Percentiles rank a stretch among this genome's conserved stretches.
Conservation (phyloP, 1,140 invertebrate species). For the Drosophila asahinai region DNA sequence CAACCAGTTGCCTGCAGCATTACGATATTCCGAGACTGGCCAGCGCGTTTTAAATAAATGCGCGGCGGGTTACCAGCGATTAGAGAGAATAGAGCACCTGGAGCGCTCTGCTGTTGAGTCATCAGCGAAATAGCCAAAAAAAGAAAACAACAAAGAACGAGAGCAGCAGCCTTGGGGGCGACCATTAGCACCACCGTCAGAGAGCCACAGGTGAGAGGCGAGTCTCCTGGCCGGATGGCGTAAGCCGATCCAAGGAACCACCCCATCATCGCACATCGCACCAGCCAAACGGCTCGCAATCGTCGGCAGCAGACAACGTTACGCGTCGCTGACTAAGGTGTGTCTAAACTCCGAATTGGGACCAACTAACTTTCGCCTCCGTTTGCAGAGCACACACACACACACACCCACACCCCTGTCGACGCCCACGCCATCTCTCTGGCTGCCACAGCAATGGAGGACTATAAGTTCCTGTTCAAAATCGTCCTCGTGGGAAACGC, state of each 20-base stretch:
- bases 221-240: slow-evolving; percentile 48
- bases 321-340: slow-evolving; percentile 78
- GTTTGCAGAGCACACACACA: slow-evolving; percentile 25
- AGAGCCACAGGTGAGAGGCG: slow-evolving; percentile 50
- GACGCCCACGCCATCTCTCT: slow-evolving; percentile 3
- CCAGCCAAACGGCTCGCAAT: background rate
- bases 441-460: slow-evolving; percentile 90
- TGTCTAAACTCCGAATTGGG: slow-evolving; percentile 54
- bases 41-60: slow-evolving; percentile 36
- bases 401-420: slow-evolving; percentile 1
- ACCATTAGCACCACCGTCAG: slow-evolving; percentile 41
- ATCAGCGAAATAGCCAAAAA: slow-evolving; percentile 53
- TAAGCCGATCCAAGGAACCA: slow-evolving; percentile 55
- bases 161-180: slow-evolving; percentile 41
- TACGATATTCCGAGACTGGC: background rate
- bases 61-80: background rate
- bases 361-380: slow-evolving; percentile 38
- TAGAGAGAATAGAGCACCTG: slow-evolving; percentile 24
- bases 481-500: slow-evolving; percentile 98
- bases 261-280: slow-evolving; percentile 23
- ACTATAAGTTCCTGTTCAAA: slow-evolving; percentile 99
- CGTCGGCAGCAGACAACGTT: slow-evolving; percentile 31
- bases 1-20: slow-evolving; percentile 14
- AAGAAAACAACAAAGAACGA: slow-evolving; percentile 22
- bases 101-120: slow-evolving; percentile 66